These are phyloP conservation scores for Entomyzon cyanotis DNA, from an alignment of 2,113 vertebrate species.

Conservation along the genomic window DNA sequence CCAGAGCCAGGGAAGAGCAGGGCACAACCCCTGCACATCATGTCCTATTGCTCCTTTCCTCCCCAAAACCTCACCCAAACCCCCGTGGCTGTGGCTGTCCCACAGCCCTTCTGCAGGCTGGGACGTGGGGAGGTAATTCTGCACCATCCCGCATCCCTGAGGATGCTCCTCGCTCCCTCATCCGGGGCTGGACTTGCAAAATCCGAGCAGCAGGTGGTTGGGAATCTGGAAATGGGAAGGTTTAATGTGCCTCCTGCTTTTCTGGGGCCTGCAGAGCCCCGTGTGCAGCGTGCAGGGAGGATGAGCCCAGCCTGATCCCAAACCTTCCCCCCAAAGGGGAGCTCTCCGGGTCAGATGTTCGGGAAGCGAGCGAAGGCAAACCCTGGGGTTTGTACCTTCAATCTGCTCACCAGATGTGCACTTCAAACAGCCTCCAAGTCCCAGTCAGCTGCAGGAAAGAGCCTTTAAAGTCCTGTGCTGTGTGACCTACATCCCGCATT, in stretches of 20 bases:
- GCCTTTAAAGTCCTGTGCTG: neutral
- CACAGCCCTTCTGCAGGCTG: neutral
- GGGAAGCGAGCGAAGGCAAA: slow-evolving; percentile 1
- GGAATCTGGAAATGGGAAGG: neutral
- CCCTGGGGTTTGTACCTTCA: neutral
- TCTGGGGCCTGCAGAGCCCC: neutral
- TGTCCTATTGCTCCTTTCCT: neutral
- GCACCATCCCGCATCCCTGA: neutral
- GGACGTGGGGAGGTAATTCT: accelerated
- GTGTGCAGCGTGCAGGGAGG: neutral
- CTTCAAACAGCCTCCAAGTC: neutral
- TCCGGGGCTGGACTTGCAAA: neutral
- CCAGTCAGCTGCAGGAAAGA: neutral
- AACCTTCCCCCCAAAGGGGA: neutral
- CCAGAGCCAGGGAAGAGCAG: neutral
- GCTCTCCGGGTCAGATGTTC: neutral
- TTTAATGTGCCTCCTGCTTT: neutral
- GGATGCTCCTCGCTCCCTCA: neutral
- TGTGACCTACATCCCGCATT: neutral
- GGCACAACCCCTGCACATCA: accelerated
- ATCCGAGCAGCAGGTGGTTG: neutral
- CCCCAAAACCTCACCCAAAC: neutral
- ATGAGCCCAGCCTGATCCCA: neutral
- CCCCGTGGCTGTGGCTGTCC: neutral
- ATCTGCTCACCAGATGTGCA: slow-evolving; percentile 64